Conservation (phyloP, 2,888 invertebrate species). For the Lasioglossum vierecki region DNA sequence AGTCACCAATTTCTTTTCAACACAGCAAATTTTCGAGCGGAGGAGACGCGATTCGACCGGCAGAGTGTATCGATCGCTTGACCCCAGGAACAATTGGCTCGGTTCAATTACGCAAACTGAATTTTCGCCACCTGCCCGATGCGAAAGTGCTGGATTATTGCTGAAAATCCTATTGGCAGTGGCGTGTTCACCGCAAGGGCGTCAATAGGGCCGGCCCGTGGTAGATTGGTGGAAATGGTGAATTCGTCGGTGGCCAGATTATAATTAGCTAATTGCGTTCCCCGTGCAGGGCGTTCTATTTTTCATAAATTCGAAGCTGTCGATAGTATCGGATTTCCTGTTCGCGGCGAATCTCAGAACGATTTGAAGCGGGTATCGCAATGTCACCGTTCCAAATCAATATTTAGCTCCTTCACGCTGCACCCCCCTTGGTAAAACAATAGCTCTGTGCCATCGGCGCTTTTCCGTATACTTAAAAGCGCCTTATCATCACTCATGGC, state of each 20-base stretch:
- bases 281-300: background rate
- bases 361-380: background rate
- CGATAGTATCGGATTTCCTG: background rate
- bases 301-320: background rate
- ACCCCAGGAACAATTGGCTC: conserved; percentile 61
- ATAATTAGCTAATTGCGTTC: conserved; percentile 62
- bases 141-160: conserved; percentile 61
- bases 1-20: background rate
- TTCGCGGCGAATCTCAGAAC: background rate
- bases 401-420: background rate
- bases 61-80: conserved; percentile 60
- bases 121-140: conserved; percentile 61
- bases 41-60: conserved; percentile 23
- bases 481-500: background rate
- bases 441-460: background rate
- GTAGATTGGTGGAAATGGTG: conserved; percentile 36
- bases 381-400: background rate
- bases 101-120: conserved; percentile 69
- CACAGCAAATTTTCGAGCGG: conserved; percentile 53
- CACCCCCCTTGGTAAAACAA: background rate
- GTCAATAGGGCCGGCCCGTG: conserved; percentile 39
- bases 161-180: conserved; percentile 51
- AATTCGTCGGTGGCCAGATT: conserved; percentile 17
- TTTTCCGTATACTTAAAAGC: background rate
- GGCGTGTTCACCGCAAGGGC: conserved; percentile 34